A percentile compares a stretch with the other conserved stretches of the same genome.
Conservation (phyloP, 2,113 vertebrate genomes). For the Rhea pennata region DNA sequence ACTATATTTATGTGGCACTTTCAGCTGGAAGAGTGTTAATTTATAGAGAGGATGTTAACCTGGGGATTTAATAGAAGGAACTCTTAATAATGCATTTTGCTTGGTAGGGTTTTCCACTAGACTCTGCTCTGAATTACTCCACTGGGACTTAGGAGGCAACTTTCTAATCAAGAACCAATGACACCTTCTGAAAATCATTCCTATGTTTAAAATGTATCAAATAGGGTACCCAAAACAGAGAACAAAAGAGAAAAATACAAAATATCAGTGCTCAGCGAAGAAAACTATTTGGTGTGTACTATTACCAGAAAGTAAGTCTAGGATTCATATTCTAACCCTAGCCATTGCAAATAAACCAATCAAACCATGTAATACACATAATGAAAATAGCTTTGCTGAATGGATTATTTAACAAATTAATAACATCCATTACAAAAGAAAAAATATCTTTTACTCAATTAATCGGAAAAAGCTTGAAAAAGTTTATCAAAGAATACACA, state of each 20-base stretch:
- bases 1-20: neutral
- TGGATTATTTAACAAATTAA: neutral
- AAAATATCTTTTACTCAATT: neutral
- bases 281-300: neutral
- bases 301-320: neutral
- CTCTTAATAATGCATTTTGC: neutral
- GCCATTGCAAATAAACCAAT: neutral
- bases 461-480: neutral
- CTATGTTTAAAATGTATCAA: neutral
- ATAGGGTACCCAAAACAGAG: neutral
- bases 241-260: neutral
- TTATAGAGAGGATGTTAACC: neutral
- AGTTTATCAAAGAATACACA: neutral
- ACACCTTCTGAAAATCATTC: neutral
- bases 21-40: neutral
- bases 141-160: neutral
- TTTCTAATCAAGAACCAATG: neutral
- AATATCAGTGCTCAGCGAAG: neutral
- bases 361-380: neutral
- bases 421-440: neutral
- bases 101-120: neutral
- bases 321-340: neutral
- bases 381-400: neutral
- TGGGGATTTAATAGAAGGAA: neutral
- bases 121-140: neutral